Evolutionary conservation across 2,113 vertebrate species (phyloP).

Genomic region (Equus quagga): DNA sequence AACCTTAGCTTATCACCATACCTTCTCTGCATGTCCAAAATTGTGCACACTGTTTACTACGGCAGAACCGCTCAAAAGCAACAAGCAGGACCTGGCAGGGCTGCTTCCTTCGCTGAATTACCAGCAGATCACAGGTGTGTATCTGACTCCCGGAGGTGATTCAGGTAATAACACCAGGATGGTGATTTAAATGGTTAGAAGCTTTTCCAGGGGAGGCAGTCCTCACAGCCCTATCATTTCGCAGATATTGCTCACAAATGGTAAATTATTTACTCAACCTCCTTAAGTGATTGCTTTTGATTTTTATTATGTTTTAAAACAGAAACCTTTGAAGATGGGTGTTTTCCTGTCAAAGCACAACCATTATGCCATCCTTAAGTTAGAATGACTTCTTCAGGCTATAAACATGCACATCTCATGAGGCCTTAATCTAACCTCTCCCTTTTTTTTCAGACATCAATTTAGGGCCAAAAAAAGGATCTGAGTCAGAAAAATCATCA

Average conservation of each 20-base stretch:
- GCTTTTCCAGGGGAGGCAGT: conserved; percentile 83
- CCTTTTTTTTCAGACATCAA: conserved; percentile 57
- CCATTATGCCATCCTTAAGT: conserved; percentile 66
- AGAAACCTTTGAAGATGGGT: conserved; percentile 81
- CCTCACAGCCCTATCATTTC: conserved; percentile 84
- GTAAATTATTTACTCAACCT: conserved; percentile 84
- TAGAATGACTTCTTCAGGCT: conserved; percentile 71
- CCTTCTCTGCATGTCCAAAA: conserved; percentile 80
- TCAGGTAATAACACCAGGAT: conserved; percentile 84
- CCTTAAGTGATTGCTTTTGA: conserved; percentile 84
- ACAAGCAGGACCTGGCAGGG: conserved; percentile 76
- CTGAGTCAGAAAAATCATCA: conserved; percentile 46
- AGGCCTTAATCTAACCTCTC: conserved; percentile 69
- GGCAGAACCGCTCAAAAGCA: conserved; percentile 75
- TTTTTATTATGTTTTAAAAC: conserved; percentile 84
- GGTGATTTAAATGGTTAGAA: conserved; percentile 86
- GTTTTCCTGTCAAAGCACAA: conserved; percentile 77
- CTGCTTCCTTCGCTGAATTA: conserved; percentile 85
- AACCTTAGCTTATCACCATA: conserved; percentile 68
- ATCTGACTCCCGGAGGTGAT: conserved; percentile 84
- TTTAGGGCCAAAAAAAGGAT: conserved; percentile 9
- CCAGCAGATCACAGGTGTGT: conserved; percentile 88
- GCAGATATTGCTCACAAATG: conserved; percentile 86
- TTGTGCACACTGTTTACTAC: conserved; percentile 75
- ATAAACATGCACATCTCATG: not conserved